Evolutionary conservation across 2,797 vertebrate species (phyloP), one percentile per base, ranked within the genome.

Genomic region (Odontamblyopus lacepedii): DNA sequence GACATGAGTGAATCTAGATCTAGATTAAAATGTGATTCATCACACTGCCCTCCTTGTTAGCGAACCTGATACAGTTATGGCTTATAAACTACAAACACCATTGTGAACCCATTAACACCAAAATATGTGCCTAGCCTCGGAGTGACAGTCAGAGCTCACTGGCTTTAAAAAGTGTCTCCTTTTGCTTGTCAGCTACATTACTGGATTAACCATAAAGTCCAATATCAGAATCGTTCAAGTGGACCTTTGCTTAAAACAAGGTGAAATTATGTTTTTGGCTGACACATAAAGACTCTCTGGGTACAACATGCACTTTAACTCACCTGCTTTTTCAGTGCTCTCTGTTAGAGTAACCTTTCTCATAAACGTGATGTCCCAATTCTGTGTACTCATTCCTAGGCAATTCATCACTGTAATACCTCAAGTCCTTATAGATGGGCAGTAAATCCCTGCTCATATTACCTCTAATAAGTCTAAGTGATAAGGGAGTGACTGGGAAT

Each of bases 361-460:
- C 12, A 50, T 66, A 51, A 51, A 50, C 18, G 50, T 29, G 23
- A 64, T 15, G 63, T 51, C 26, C 29, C 41, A 55, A 29, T 44
- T 70, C 70, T 32, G 59, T 56, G 60, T 26, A 35, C 72, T 78
- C 73, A 51, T 69, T 30, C 51, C 69, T 60, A 26, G 67, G 64
- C 55, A 72, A 78, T 79, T 63, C 51, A 77, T 80, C 70, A 74
- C 60, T 50, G 65, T 63, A 65, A 80, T 67, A 69, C 72, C 50
- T 27, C 26, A 65, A 77, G 77, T 9, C 44, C 59, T 76, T 57
- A 44, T 56, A 68, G 69, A 23, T 61, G 53, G 44, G 35, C 59
- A 32, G 62, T 72, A 63, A 84, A 77, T 78, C 75, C 69, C 63
- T 68, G 16, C 65, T 80, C 41, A 63, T 64, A 74, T 78, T 74